A percentile compares a stretch with the other conserved stretches of the same genome.
phyloP scores from a whole-genome alignment of 2,888 invertebrate species.

The Hirtodrosophila cameraria region DNA sequence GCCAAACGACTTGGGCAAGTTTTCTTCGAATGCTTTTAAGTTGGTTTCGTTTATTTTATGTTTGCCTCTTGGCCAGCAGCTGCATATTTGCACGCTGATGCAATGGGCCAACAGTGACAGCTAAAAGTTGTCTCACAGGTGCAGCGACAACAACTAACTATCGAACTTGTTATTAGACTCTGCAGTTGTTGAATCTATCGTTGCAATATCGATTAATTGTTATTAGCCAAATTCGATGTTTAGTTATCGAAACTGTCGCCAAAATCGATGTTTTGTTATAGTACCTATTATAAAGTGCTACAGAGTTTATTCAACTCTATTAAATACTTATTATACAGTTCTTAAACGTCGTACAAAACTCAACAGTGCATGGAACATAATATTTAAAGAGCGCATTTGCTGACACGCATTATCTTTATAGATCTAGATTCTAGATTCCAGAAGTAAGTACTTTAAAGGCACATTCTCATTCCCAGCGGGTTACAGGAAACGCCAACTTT shows the following conservation, averaged over 20 bases:
- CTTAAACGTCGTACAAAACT: constrained; percentile 4
- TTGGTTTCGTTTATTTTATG: constrained; percentile 29
- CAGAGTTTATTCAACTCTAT: constrained; percentile 24
- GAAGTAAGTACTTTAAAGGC: constrained; percentile 14
- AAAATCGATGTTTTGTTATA: too few relatives aligned
- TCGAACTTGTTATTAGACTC: too few relatives aligned
- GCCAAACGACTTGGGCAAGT: constrained; percentile 33
- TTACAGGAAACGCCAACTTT: constrained; percentile 54
- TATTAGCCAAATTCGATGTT: too few relatives aligned
- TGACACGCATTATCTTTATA: constrained; percentile 43
- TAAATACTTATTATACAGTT: background rate
- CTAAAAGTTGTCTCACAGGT: constrained; percentile 49
- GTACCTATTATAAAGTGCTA: too few relatives aligned
- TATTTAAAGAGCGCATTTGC: too few relatives aligned
- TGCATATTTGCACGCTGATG: constrained; percentile 67
- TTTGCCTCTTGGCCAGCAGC: constrained; percentile 34
- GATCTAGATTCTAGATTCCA: constrained; percentile 19
- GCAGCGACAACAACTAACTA: constrained; percentile 4
- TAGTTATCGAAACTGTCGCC: too few relatives aligned
- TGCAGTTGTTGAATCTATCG: too few relatives aligned
- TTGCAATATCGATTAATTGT: too few relatives aligned
- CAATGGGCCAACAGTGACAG: constrained; percentile 51
- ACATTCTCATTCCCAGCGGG: constrained; percentile 24
- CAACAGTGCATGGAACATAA: constrained; percentile 12
- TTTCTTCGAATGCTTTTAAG: constrained; percentile 34